phyloP scores from a whole-genome alignment of 2,888 invertebrate species.

The Stratiomys singularior region DNA sequence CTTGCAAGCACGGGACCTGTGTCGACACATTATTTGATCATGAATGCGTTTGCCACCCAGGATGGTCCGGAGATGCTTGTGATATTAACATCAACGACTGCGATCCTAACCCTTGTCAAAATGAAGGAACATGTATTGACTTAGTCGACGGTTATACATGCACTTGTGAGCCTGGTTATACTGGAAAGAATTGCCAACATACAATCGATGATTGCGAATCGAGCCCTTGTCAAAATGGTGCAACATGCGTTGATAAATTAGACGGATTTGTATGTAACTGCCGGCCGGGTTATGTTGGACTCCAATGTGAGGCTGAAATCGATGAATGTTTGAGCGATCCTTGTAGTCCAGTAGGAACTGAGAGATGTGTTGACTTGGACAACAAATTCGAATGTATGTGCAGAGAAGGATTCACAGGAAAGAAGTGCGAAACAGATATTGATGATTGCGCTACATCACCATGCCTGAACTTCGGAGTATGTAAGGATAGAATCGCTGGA shows the following conservation, averaged over 20 bases:
- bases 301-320: slow-evolving; percentile 93
- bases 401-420: slow-evolving; percentile 86
- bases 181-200: slow-evolving; percentile 93
- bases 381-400: slow-evolving; percentile 90
- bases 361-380: slow-evolving; percentile 87
- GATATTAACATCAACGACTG: slow-evolving; percentile 95
- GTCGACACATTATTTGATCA: slow-evolving; percentile 88
- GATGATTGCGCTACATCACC: slow-evolving; percentile 88
- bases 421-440: slow-evolving; percentile 84
- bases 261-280: slow-evolving; percentile 95
- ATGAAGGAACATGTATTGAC: slow-evolving; percentile 92
- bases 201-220: slow-evolving; percentile 91
- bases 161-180: slow-evolving; percentile 92
- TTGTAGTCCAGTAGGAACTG: slow-evolving; percentile 90
- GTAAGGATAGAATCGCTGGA: slow-evolving; percentile 85
- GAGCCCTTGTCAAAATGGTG: slow-evolving; percentile 92
- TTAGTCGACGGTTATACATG: slow-evolving; percentile 85
- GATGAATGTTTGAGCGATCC: slow-evolving; percentile 93
- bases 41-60: slow-evolving; percentile 90
- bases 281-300: slow-evolving; percentile 88
- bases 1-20: slow-evolving; percentile 94
- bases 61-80: slow-evolving; percentile 89
- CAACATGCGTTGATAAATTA: slow-evolving; percentile 84
- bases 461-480: slow-evolving; percentile 89
- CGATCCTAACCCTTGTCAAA: slow-evolving; percentile 85